Evolutionary conservation across 2,888 invertebrate species (phyloP), one percentile per base, ranked within the genome.

Genomic region (Philereme vetulata): DNA sequence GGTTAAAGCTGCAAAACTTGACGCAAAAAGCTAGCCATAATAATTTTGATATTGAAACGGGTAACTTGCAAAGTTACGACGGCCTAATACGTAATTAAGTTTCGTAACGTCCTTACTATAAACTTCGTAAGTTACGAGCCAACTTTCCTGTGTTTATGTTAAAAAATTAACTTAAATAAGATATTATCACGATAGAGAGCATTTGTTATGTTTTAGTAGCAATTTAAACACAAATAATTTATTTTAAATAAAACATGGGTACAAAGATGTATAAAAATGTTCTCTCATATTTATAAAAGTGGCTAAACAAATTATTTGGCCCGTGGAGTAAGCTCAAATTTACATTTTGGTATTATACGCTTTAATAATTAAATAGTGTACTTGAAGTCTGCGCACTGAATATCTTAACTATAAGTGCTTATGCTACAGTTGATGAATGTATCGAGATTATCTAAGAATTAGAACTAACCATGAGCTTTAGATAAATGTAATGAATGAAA

Each of bases 1-100:
- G 45, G 50, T 36, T 44, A 44, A 45, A 42, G 44, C 45, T 51
- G 33, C 38, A 36, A 36, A 50, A 45, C 36, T 43, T 48, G 33
- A 33, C 11, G 34, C 11, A 46, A 50, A 49, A 49, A 50, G 36
- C 44, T 50, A 10, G 38, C 9, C 45, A 45, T 36, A 32, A 44
- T 11, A 54, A 50, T 56, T 45, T 38, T 8, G 21, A 56, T 44
- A 50, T 50, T 56, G 49, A 40, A 56, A 36, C 43, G 10, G 32
- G 32, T 36, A 45, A 10, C 32, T 36, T 1, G 33, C 11, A 21
- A 48, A 55, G 40, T 49, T 51, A n/a, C 35, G 42, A 47, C 11
- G 10, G 33, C 34, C 40, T 3, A 21, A 9, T 48, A 54, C 47
- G 32, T 46, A 54, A 52, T 51, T 33, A 51, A 51, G 49, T 40